Conservation (phyloP, 1,140 invertebrate species). For the Carposina sasakii region DNA sequence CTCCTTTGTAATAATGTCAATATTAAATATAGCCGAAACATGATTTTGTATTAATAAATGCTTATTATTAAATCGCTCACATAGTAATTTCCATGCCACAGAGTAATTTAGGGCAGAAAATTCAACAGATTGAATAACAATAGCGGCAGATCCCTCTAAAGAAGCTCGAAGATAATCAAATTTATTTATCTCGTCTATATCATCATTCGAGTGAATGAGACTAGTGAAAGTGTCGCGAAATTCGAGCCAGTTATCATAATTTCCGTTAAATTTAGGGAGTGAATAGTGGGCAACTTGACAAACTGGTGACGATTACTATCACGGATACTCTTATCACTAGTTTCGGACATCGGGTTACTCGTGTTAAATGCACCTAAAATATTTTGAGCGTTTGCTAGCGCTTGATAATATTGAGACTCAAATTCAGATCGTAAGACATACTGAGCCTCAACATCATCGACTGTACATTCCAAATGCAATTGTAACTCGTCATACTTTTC, state of each 20-base stretch:
- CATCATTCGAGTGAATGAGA: background rate
- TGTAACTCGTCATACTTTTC: background rate
- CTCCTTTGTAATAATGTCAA: background rate
- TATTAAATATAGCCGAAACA: background rate
- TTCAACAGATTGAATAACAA: constrained; percentile 1
- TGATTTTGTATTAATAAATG: constrained; percentile 1
- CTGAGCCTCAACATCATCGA: background rate
- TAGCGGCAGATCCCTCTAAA: background rate
- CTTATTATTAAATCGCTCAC: constrained; percentile 1
- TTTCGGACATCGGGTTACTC: too few species aligned
- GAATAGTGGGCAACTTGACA: background rate
- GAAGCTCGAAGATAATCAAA: background rate
- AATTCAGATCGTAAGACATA: background rate
- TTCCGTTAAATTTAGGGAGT: background rate
- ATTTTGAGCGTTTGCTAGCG: background rate
- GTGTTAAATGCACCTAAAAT: background rate
- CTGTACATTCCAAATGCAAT: background rate
- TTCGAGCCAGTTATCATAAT: background rate
- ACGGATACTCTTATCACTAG: too few species aligned
- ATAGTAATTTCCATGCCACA: constrained; percentile 4
- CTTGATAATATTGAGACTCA: background rate
- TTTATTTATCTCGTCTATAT: background rate
- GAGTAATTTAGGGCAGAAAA: constrained; percentile 4
- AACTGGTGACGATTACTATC: background rate
- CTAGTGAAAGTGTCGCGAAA: background rate